Evolutionary conservation across 1,140 invertebrate genomes (phyloP), one percentile per base, ranked within the genome.

Genomic region (Akabosia matsudoensis): DNA sequence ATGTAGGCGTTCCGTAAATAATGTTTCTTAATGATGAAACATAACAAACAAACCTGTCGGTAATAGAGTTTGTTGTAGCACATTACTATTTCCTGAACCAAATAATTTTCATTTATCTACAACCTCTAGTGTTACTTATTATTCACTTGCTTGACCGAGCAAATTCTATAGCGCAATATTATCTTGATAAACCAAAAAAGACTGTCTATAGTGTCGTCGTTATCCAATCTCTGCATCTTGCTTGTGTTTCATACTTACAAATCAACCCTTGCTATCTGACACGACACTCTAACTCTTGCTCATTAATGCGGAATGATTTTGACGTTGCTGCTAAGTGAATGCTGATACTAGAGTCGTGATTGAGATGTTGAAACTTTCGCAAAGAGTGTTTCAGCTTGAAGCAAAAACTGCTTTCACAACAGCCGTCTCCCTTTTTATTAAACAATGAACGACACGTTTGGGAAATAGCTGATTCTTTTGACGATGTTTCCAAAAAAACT

Each of bases 401-500:
- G 37, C 18, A 10, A 45, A 10, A 45, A 45, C 37, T 45, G 37
- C 18, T 61, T n/a, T 4, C 54, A 61, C 54, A 61, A 61, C n/a
- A n/a, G 54, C 24, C 37, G 4, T 61, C 54, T 61, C n/a, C 24
- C n/a, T 61, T 61, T 16, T 61, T 61, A 61, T 61, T 61, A 61
- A 61, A 61, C 54, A 61, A 61, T n/a, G 54, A 61, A 61, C 54
- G 54, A 61, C 54, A 61, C 54, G 7, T 14, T 61, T 61, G 54
- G 24, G 54, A 61, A 61, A 61, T 61, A 61, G 54, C 24, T 61
- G 54, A 61, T 61, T 61, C 54, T 61, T 61, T 61, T 61, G 54
- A 61, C 24, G 54, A 61, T 61, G 54, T 61, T 61, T 14, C 54
- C 24, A 61, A 22, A 61, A n/a, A n/a, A 61, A 61, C 54, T 61